Percentiles rank a stretch among this genome's conserved stretches.
These are phyloP conservation scores for Okapia johnstoni DNA, from an alignment of 2,113 vertebrate genomes.

Conservation along the genomic window DNA sequence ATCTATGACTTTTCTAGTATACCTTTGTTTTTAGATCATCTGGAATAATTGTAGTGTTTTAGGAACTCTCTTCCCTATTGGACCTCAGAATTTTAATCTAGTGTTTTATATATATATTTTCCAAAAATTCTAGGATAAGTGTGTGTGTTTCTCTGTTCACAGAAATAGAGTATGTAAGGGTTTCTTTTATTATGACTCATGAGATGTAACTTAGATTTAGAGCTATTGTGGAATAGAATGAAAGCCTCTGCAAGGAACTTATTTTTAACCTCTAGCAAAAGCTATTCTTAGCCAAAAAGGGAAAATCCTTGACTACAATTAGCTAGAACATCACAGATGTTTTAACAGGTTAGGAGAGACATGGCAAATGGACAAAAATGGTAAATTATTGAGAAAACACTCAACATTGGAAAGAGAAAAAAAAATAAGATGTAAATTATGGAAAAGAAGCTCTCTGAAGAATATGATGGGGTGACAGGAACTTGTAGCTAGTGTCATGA, in stretches of 20 bases:
- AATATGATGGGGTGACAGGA: not conserved
- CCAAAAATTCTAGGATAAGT: not conserved
- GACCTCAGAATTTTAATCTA: conserved; percentile 21
- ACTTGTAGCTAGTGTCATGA: not conserved
- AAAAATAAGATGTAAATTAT: not conserved
- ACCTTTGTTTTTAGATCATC: not conserved
- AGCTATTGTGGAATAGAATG: not conserved
- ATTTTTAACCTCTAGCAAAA: conserved; percentile 59
- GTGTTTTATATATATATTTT: not conserved
- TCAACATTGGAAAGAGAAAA: not conserved
- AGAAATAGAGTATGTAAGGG: not conserved
- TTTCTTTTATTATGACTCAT: not conserved
- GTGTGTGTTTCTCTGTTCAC: not conserved
- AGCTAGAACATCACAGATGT: not conserved
- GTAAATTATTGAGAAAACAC: not conserved
- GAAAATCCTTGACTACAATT: conserved; percentile 53
- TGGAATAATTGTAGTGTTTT: not conserved
- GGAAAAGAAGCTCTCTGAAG: not conserved
- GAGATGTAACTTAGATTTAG: not conserved
- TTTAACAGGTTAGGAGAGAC: conserved; percentile 62
- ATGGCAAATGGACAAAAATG: not conserved
- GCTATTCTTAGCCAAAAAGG: conserved; percentile 51
- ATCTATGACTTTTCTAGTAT: not conserved
- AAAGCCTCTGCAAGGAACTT: not conserved
- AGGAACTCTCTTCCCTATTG: not conserved